These are phyloP conservation scores for Ditula angustiorana DNA, from an alignment of 2,888 invertebrate species.

Conservation along the genomic window DNA sequence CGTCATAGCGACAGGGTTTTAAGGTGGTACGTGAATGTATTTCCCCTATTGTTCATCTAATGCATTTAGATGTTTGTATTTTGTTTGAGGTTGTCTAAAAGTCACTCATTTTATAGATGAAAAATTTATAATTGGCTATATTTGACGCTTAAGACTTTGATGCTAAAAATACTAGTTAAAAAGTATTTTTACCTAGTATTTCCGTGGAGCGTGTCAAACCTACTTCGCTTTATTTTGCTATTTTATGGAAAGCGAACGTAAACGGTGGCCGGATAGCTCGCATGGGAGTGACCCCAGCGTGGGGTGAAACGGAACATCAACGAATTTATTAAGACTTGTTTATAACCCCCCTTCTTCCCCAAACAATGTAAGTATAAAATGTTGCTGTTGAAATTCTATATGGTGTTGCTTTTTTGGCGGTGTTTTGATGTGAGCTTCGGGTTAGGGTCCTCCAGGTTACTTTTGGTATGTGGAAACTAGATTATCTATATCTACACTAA, in stretches of 20 bases:
- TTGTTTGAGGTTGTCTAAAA: too few relatives aligned
- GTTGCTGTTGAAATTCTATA: conserved; percentile 12
- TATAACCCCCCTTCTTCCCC: conserved; percentile 31
- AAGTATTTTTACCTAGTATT: conserved; percentile 36
- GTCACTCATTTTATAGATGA: too few relatives aligned
- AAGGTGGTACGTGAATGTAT: too few relatives aligned
- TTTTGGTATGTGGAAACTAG: not conserved
- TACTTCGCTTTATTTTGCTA: conserved; percentile 29
- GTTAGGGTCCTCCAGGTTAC: not conserved
- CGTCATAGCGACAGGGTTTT: too few relatives aligned
- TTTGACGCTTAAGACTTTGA: too few relatives aligned
- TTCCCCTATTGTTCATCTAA: too few relatives aligned
- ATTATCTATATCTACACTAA: too few relatives aligned
- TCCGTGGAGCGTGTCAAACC: conserved; percentile 1
- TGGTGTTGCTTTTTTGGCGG: not conserved
- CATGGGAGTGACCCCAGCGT: conserved; percentile 36
- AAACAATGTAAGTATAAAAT: conserved; percentile 31
- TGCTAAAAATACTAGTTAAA: too few relatives aligned
- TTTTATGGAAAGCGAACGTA: conserved; percentile 36
- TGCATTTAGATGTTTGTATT: too few relatives aligned
- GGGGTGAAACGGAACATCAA: conserved; percentile 30
- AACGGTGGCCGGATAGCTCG: conserved; percentile 32
- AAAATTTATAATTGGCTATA: too few relatives aligned
- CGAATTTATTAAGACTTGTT: conserved; percentile 38
- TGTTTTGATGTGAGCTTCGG: conserved; percentile 1